phyloP scores from a whole-genome alignment of 2,113 vertebrate species.

The Numenius arquata region DNA sequence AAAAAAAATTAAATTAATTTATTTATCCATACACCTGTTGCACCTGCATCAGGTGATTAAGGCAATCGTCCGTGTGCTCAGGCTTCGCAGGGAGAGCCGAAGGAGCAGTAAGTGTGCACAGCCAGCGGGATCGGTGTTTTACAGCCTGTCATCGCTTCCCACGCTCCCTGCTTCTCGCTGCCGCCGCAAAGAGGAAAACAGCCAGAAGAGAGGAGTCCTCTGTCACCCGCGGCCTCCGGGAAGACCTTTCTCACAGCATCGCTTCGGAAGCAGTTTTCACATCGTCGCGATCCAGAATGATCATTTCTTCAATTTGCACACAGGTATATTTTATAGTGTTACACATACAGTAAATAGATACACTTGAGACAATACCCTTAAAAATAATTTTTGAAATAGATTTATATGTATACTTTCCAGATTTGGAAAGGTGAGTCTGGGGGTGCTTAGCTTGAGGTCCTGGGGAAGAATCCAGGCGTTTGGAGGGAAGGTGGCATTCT shows the following conservation, averaged over 20 bases:
- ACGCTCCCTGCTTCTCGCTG: background rate
- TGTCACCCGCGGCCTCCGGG: rapidly evolving
- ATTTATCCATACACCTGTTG: background rate
- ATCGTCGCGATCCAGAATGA: background rate
- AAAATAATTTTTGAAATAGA: background rate
- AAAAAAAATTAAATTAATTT: background rate
- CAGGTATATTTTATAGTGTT: rapidly evolving
- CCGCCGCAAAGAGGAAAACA: background rate
- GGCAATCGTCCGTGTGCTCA: rapidly evolving
- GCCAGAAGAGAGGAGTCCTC: background rate
- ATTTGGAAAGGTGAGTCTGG: background rate
- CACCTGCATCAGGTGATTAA: background rate
- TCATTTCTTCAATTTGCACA: background rate
- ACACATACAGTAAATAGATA: rapidly evolving
- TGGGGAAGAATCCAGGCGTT: rapidly evolving
- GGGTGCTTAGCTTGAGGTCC: background rate
- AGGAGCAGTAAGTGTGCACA: background rate
- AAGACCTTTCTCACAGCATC: background rate
- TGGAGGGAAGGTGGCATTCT: no score
- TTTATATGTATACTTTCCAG: background rate
- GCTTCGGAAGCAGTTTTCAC: background rate
- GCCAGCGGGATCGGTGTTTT: background rate
- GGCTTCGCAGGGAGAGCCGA: rapidly evolving
- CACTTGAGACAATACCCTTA: rapidly evolving
- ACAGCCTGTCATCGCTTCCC: background rate